Conservation (phyloP, 2,797 vertebrate genomes). For the Melopsittacus undulatus region DNA sequence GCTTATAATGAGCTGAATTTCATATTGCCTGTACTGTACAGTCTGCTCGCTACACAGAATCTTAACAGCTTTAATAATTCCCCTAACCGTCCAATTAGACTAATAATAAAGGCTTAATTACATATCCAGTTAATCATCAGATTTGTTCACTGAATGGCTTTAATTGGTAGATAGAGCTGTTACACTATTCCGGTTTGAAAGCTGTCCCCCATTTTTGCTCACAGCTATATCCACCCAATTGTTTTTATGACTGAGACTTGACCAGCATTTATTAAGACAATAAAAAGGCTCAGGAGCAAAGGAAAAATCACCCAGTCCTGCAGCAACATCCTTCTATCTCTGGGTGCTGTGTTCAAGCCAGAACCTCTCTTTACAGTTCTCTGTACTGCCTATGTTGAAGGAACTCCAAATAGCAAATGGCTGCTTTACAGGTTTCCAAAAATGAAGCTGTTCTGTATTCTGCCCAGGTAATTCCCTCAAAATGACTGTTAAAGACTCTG, state of each 20-base stretch:
- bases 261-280: slow-evolving; percentile 23
- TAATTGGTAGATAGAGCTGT: slow-evolving; percentile 67
- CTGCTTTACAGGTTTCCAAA: slow-evolving; percentile 17
- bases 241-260: neutral
- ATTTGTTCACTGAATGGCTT: slow-evolving; percentile 69
- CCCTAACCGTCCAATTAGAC: slow-evolving; percentile 75
- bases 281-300: neutral
- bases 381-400: neutral
- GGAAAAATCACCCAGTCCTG: neutral
- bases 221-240: slow-evolving; percentile 6
- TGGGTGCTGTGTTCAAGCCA: neutral
- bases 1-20: slow-evolving; percentile 68
- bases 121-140: slow-evolving; percentile 69
- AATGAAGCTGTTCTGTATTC: slow-evolving; percentile 61
- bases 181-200: slow-evolving; percentile 42
- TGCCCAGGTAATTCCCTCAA: slow-evolving; percentile 60
- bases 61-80: slow-evolving; percentile 73
- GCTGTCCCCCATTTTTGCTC: slow-evolving; percentile 46
- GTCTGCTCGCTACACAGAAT: slow-evolving; percentile 65
- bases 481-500: slow-evolving; percentile 66
- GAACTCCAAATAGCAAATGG: neutral
- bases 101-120: slow-evolving; percentile 73
- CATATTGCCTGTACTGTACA: slow-evolving; percentile 55
- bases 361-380: neutral
- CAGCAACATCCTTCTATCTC: neutral